phyloP scores from a whole-genome alignment of 2,113 vertebrate genomes.

The Daboia siamensis region DNA sequence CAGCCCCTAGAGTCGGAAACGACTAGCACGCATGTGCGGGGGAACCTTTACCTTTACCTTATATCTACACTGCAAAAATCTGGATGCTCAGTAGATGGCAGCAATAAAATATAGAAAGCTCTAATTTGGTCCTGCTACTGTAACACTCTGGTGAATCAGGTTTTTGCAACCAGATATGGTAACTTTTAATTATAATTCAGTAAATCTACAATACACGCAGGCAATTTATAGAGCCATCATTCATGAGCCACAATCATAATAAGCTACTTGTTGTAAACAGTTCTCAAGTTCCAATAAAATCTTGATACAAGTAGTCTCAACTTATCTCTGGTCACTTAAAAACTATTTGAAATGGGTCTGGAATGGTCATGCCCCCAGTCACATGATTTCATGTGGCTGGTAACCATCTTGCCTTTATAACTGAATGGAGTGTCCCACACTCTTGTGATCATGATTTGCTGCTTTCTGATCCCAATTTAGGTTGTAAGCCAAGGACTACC shows the following conservation, averaged over 20 bases:
- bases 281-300: background rate
- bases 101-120: background rate
- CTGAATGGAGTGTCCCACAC: background rate
- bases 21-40: no score
- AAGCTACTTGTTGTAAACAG: background rate
- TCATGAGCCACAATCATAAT: background rate
- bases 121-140: background rate
- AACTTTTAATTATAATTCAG: background rate
- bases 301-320: background rate
- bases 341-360: background rate
- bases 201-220: background rate
- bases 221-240: background rate
- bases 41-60: no score
- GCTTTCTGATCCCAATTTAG: background rate
- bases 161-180: background rate
- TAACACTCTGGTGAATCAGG: background rate
- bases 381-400: background rate
- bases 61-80: background rate
- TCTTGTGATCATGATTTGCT: background rate
- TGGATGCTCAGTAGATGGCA: background rate
- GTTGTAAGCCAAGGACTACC: background rate
- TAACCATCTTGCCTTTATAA: background rate
- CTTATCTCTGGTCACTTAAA: background rate
- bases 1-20: no score
- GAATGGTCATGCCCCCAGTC: background rate